Base-by-base conservation (phyloP, 2,888 invertebrate genomes). In the Campoplex capitator region DNA sequence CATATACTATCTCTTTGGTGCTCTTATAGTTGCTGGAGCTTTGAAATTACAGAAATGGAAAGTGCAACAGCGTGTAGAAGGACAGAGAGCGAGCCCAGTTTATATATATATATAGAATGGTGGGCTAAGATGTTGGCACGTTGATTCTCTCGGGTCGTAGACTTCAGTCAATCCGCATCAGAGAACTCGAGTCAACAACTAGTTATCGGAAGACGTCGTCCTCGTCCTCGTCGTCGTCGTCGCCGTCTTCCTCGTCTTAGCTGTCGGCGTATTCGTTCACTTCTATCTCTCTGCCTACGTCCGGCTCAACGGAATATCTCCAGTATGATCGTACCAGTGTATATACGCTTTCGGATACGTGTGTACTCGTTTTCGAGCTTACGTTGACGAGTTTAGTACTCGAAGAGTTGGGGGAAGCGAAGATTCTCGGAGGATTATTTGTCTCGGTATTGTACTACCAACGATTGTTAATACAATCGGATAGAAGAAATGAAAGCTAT, bases 111-210 rank as follows among this genome's bases (percentile, higher is more conserved):
- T 70, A 35, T 23, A 73, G 35, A n/a, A 75, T 65, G 56, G 81
- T 79, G 78, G 74, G 87, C 88, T 87, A 80, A 89, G 88, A 90
- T 85, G 88, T 91, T 89, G 86, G 89, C 89, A 89, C 88, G 86
- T 89, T 88, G 78, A 79, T 78, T 79, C 81, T 58, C 83, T 82
- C 48, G 85, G 84, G 83, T 88, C 87, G 87, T 85, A 87, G 84
- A 80, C 88, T 90, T 78, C 87, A 89, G 88, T 92, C 91, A 90
- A 91, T 91, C 90, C 88, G 89, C 88, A 87, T 87, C 87, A 84
- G 87, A 84, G 86, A 91, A 90, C 89, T 88, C 85, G 86, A 92
- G 90, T 91, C 89, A 91, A 90, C 90, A 91, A 91, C 88, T 91
- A 90, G 90, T 91, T 90, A 90, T 90, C 84, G 88, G 89, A 89